Base-by-base conservation (phyloP, 2,888 invertebrate genomes). In the Caenorhabditis uteleia region DNA sequence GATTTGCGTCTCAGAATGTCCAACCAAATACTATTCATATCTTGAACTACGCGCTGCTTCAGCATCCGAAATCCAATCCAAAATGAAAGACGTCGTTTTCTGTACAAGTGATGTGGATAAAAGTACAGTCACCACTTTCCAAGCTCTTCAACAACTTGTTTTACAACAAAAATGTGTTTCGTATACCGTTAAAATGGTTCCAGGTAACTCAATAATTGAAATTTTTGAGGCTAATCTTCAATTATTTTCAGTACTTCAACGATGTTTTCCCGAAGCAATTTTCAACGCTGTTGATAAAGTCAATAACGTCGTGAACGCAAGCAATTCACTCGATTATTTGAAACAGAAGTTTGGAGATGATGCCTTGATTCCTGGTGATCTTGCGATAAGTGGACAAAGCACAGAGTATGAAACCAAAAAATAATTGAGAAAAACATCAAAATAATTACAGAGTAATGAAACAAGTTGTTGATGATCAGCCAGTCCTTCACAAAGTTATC, bases 1-100 rank as follows among this genome's bases (percentile, higher is more conserved):
- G 74, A 70, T 82, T 29, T 82, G 82, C 31, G 82, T 83, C 3
- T 53, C 60, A 18, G 50, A 71, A 26, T 82, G 82, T 31, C 82
- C 82, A 14, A 49, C 56, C 5, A 42, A 55, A 8, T 77, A 77
- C 44, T 81, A 74, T 51, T 77, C 77, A 21, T 82, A 80, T 48
- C 65, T 78, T 0, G 68, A 75, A 50, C 62, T 80, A 8, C 75
- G 75, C 51, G 46, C 50, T 7, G 43, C 61, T 1, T 49, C 51
- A 7, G 33, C 57, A 8, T 34, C 56, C 3, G 73, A 73, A 21
- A 55, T 73, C 25, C 58, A 57, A 33, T 45, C 25, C 31, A 50
- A 39, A 39, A 49, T 47, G 12, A 21, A 46, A 36, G 23, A 33
- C 14, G 3, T 20, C 18, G 16, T 27, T 3, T 61, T 66, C 44